Evolutionary conservation across 2,113 vertebrate species (phyloP).

Genomic region (Tragelaphus strepsiceros): DNA sequence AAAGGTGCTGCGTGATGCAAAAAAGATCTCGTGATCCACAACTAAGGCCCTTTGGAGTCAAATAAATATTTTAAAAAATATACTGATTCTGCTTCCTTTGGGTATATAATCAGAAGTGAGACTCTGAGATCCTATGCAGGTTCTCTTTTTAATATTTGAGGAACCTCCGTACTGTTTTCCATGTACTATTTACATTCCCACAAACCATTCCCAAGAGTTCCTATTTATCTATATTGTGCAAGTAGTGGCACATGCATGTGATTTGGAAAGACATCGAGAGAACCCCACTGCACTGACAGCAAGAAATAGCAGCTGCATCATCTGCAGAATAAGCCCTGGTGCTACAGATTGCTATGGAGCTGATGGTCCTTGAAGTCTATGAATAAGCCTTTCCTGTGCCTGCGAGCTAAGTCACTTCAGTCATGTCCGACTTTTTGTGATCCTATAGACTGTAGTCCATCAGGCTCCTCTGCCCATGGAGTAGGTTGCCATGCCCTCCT

Average conservation of each 20-base stretch:
- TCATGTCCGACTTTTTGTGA: neutral
- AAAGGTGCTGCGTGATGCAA: neutral
- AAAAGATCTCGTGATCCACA: neutral
- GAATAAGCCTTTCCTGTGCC: neutral
- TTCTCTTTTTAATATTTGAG: neutral
- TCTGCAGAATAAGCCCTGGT: neutral
- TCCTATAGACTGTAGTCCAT: neutral
- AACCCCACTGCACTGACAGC: neutral
- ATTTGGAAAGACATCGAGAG: neutral
- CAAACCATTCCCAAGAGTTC: neutral
- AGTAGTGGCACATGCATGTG: rapidly evolving
- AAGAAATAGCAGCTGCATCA: neutral
- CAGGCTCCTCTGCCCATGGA: neutral
- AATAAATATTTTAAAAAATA: neutral
- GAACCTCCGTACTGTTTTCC: neutral
- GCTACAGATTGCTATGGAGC: neutral
- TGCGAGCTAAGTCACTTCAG: neutral
- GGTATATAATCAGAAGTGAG: neutral
- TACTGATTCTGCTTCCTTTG: neutral
- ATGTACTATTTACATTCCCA: neutral
- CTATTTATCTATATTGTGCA: neutral
- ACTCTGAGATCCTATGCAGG: neutral
- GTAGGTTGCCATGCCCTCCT: neutral
- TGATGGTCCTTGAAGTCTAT: neutral
- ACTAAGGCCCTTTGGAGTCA: neutral